Conservation (phyloP, 2,888 invertebrate species). For the Dynastes tityus region DNA sequence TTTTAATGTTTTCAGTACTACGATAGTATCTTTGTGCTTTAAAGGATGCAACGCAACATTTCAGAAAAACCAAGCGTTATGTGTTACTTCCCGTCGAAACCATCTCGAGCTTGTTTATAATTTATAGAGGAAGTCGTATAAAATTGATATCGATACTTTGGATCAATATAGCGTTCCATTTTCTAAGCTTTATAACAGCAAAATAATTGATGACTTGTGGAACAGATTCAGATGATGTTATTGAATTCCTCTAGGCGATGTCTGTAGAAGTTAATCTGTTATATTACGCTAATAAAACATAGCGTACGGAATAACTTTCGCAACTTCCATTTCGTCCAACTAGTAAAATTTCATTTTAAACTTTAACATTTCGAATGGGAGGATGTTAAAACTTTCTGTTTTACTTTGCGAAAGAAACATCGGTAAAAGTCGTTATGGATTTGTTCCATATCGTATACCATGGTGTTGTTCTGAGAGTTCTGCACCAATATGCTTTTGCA, state of each 20-base stretch:
- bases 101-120: constrained; percentile 9
- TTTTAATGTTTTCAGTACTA: too few relatives aligned
- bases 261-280: not conserved
- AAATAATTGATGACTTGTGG: constrained; percentile 1
- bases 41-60: too few relatives aligned
- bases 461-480: not conserved
- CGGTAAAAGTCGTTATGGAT: not conserved
- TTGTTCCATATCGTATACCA: not conserved
- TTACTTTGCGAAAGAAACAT: not conserved
- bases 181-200: not conserved
- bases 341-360: not conserved
- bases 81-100: not conserved
- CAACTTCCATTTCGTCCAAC: not conserved
- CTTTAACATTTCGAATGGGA: not conserved
- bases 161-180: constrained; percentile 9
- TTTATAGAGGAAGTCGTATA: constrained; percentile 19
- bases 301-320: not conserved
- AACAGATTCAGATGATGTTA: constrained; percentile 8
- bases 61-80: too few relatives aligned
- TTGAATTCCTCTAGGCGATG: constrained; percentile 3
- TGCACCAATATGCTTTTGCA: not conserved
- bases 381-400: not conserved
- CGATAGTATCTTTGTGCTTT: too few relatives aligned
- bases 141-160: constrained; percentile 2
- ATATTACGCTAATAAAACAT: not conserved